Evolutionary conservation across 2,888 invertebrate species (phyloP).

Genomic region (Thereva unica): DNA sequence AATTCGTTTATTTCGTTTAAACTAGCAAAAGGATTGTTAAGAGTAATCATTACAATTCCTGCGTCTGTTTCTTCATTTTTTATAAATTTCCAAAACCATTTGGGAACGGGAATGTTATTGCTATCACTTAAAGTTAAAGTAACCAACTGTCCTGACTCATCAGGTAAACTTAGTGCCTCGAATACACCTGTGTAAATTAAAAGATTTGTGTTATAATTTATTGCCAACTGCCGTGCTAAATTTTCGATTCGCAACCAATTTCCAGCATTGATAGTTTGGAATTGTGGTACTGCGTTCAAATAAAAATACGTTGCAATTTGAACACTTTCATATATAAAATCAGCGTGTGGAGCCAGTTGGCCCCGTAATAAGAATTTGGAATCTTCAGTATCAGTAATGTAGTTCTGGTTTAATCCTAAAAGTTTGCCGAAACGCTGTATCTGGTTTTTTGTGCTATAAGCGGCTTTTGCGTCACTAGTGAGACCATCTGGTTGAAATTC

Average conservation of each 20-base stretch:
- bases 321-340: constrained; percentile 59
- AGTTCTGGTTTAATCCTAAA: constrained; percentile 51
- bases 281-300: constrained; percentile 61
- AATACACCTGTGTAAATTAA: constrained; percentile 58
- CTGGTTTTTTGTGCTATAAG: constrained; percentile 52
- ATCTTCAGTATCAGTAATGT: constrained; percentile 49
- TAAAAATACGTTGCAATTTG: constrained; percentile 61
- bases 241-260: constrained; percentile 61
- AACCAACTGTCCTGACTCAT: constrained; percentile 48
- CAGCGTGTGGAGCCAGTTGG: constrained; percentile 61
- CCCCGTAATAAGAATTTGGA: constrained; percentile 56
- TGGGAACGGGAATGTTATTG: constrained; percentile 56
- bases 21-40: constrained; percentile 59
- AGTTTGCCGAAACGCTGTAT: constrained; percentile 51
- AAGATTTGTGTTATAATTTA: constrained; percentile 51
- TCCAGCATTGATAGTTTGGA: constrained; percentile 60
- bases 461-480: not conserved
- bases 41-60: constrained; percentile 60
- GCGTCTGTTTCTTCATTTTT: constrained; percentile 52
- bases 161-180: constrained; percentile 55
- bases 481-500: no score
- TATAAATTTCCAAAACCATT: constrained; percentile 60
- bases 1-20: constrained; percentile 42
- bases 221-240: constrained; percentile 55
- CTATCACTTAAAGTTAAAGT: constrained; percentile 53